Evolutionary conservation across 2,797 vertebrate genomes (phyloP), one percentile per base, ranked within the genome.

Genomic region (Gymnoscopelus braueri): DNA sequence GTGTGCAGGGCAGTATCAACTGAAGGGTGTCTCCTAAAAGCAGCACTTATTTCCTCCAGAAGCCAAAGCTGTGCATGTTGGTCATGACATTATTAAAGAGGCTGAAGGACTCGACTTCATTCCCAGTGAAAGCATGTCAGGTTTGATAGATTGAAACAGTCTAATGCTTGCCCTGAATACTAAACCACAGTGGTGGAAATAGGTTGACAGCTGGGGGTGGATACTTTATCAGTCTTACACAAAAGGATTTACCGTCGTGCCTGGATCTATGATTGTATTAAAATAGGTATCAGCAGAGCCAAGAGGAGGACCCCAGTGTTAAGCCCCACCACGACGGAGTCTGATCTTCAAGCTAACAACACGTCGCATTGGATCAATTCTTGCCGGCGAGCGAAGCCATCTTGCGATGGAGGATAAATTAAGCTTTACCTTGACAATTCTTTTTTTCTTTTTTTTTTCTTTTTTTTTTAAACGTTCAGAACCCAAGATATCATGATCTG

Each of bases 141-240:
- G 90, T 89, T 86, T 91, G 91, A 93, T 91, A 90, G 92, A 93
- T 91, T 90, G 90, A 80, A 79, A 77, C 89, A 88, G 88, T 84
- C 85, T 87, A 92, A 92, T 79, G 84, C 88, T 76, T 49, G 63
- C 67, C 80, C 76, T 26, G 75, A 79, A 84, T 86, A 78, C 87
- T 56, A 85, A 72, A 84, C 75, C 79, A 86, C 87, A 77, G 88
- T 88, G 80, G 83, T 80, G 79, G 78, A 90, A 94, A 91, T 86
- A 87, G 84, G 88, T 80, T 82, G 90, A 91, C 93, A 94, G 92
- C 90, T 93, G 93, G 88, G 19, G 79, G 78, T 80, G 74, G 85
- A 91, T 89, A 87, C 85, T 93, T 92, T 90, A 88, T 88, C 88
- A 87, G 93, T 92, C 88, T 92, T 91, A 89, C 81, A 90, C 89